A percentile compares a stretch with the other conserved stretches of the same genome.
These are phyloP conservation scores for Argopecten irradians DNA, from an alignment of 1,140 invertebrate species.

Conservation along the genomic window DNA sequence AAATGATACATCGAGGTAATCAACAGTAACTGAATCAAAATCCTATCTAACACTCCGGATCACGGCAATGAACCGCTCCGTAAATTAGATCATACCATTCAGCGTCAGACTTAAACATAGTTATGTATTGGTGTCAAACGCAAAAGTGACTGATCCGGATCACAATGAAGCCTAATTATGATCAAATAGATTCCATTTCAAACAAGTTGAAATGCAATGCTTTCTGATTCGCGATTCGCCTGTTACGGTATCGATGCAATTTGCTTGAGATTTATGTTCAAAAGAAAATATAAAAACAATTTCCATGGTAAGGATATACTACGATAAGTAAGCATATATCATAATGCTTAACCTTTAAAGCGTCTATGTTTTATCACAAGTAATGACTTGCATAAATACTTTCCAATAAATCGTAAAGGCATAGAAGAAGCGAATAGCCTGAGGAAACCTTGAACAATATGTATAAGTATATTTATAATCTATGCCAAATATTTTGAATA, in stretches of 20 bases:
- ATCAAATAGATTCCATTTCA: background rate
- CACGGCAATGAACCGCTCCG: background rate
- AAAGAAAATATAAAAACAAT: too few relatives aligned
- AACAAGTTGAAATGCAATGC: background rate
- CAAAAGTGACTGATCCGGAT: slow-evolving; percentile 8
- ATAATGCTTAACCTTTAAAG: too few relatives aligned
- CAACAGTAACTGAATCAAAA: background rate
- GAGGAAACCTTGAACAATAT: background rate
- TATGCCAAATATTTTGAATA: background rate
- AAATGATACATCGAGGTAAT: background rate
- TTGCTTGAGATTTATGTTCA: background rate
- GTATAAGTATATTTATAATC: background rate
- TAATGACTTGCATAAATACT: too few relatives aligned
- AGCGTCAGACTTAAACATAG: background rate
- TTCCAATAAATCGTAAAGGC: too few relatives aligned
- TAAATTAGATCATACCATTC: background rate
- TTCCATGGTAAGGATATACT: too few relatives aligned
- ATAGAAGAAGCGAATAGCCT: background rate
- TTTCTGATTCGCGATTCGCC: background rate
- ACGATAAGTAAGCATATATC: too few relatives aligned
- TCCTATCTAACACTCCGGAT: background rate
- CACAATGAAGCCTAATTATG: background rate
- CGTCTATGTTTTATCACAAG: too few relatives aligned
- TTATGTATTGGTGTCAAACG: slow-evolving; percentile 17
- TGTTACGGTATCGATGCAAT: background rate